These are phyloP conservation scores for Gnathonemus echidnorhynchus DNA, from an alignment of 2,113 vertebrate genomes.

Conservation along the genomic window DNA sequence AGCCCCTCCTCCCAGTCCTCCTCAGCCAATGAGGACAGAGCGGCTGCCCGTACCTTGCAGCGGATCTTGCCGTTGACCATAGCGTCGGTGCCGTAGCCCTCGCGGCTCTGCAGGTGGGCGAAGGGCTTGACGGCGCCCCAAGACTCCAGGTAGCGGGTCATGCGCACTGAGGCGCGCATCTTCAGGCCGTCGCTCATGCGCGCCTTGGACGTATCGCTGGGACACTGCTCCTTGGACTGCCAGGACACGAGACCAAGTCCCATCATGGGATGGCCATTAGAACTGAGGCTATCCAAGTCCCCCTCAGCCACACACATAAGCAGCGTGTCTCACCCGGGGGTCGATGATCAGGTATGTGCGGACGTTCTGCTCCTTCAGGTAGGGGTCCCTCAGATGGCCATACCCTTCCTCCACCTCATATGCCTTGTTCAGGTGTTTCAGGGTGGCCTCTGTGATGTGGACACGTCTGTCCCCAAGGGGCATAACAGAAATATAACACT, in stretches of 20 bases:
- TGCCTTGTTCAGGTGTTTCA: slow-evolving; percentile 86
- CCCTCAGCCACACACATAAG: background rate
- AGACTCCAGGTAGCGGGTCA: slow-evolving; percentile 94
- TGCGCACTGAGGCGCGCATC: slow-evolving; percentile 88
- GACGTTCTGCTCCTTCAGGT: slow-evolving; percentile 84
- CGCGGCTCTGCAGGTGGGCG: slow-evolving; percentile 83
- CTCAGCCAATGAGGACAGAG: background rate
- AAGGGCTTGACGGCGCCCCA: slow-evolving; percentile 95
- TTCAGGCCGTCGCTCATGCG: slow-evolving; percentile 80
- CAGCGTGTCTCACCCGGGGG: slow-evolving; percentile 67
- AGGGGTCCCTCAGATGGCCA: slow-evolving; percentile 79
- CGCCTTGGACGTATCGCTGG: slow-evolving; percentile 61
- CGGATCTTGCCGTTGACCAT: slow-evolving; percentile 62
- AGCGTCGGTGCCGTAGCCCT: slow-evolving; percentile 69
- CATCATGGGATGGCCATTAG: background rate
- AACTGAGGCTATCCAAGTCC: background rate
- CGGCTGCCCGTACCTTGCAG: slow-evolving; percentile 60
- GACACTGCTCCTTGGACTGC: slow-evolving; percentile 72
- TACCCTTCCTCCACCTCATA: slow-evolving; percentile 94
- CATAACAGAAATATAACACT: background rate
- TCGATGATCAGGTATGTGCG: slow-evolving; percentile 87
- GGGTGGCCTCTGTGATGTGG: slow-evolving; percentile 92
- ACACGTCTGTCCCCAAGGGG: slow-evolving; percentile 67
- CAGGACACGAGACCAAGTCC: background rate
- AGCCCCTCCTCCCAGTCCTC: background rate